Evolutionary conservation across 2,888 invertebrate species (phyloP).

Genomic region (Metopia argyrocephala): DNA sequence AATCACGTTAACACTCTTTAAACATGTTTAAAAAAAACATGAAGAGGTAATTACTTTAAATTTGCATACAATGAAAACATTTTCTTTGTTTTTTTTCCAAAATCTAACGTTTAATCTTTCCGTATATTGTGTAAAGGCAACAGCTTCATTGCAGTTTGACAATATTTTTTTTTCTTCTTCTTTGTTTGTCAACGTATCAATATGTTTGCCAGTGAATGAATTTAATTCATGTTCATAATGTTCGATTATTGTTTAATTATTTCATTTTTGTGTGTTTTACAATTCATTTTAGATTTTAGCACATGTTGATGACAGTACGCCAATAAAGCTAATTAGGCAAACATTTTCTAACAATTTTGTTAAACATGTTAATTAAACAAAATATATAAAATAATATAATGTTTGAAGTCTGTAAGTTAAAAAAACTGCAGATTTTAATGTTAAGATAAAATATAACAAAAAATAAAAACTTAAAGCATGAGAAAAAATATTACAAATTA

Average conservation of each 20-base stretch:
- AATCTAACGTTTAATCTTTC: constrained; percentile 5
- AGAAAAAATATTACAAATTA: constrained; percentile 63
- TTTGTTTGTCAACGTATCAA: background rate
- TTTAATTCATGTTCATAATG: constrained; percentile 14
- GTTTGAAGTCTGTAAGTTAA: constrained; percentile 23
- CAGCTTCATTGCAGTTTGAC: constrained; percentile 23
- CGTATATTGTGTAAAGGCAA: constrained; percentile 28
- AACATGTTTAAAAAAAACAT: background rate
- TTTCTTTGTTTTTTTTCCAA: background rate
- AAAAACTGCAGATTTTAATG: background rate
- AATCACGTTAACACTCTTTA: constrained; percentile 29
- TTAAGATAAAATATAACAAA: background rate
- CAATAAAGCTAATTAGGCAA: constrained; percentile 60
- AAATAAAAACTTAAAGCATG: constrained; percentile 57
- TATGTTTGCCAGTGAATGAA: background rate
- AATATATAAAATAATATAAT: constrained; percentile 41
- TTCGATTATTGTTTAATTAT: background rate
- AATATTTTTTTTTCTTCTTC: background rate
- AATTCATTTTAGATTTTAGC: constrained; percentile 35
- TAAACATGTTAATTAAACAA: constrained; percentile 55
- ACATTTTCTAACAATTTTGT: constrained; percentile 59
- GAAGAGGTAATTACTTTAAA: constrained; percentile 10
- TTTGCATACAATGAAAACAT: constrained; percentile 4
- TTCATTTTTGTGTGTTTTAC: constrained; percentile 1
- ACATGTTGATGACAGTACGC: constrained; percentile 59